Base-by-base conservation (phyloP, 2,113 vertebrate genomes). In the Excalfactoria chinensis region DNA sequence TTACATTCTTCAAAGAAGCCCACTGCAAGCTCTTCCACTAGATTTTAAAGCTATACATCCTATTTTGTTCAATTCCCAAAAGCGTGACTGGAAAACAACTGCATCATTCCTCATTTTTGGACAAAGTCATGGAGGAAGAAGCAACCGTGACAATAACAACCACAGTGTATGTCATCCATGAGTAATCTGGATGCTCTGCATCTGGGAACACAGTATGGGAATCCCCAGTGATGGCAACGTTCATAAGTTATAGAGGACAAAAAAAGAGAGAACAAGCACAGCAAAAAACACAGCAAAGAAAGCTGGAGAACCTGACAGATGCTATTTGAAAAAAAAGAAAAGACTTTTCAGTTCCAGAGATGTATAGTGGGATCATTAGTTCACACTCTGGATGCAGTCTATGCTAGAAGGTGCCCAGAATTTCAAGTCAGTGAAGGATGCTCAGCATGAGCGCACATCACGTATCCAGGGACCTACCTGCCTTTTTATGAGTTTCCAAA, bases 51-150 rank as follows among this genome's bases (percentile, higher is more conserved):
- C 11, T 41, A 8, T 22, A 32, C 22, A 56, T 44, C 16, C 22
- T 64, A 32, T 49, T 76, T 63, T 2, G 13, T 55, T 73, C 63
- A 9, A 89, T 64, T 63, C 20, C 28, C 32, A 26, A 79, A 91
- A 43, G 28, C 14, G n/a, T 3, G 6, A 8, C 11, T 74, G 28
- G 35, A 89, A 89, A 84, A 76, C 32, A 68, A 40, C 13, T 70
- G 67, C 30, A 55, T 25, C 30, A 59, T 62, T 86, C 83, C 34
- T 79, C 8, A 32, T 80, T 80, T 49, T 37, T 49, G 34, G 46
- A 70, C 25, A 70, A 90, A 80, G 35, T 68, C 55, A 73, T 4
- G 35, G 79, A 89, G 46, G 48, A 91, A 83, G 13, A 28, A 92
- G 44, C 26, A 37, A 70, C 78, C 21, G 13, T 18, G 66, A 85